Evolutionary conservation across 2,113 vertebrate genomes (phyloP).

Genomic region (Hippoglossus stenolepis): DNA sequence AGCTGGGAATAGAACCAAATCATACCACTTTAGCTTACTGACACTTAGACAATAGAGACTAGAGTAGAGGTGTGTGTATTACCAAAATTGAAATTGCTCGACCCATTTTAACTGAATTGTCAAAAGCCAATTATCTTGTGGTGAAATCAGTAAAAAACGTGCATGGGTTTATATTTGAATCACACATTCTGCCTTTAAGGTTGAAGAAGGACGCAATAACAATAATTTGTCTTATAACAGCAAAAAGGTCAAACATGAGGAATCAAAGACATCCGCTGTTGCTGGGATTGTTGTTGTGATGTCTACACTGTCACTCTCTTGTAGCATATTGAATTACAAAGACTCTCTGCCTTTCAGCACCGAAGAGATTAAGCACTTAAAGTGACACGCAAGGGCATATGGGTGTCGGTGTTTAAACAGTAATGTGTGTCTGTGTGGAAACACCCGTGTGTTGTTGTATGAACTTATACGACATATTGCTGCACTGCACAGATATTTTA

Average conservation of each 20-base stretch:
- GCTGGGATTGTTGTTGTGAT: conserved; percentile 20
- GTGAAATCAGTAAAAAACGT: no score
- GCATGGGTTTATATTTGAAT: neutral
- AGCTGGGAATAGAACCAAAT: neutral
- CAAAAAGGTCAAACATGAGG: conserved; percentile 16
- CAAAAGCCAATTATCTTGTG: no score
- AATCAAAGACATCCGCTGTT: conserved; percentile 22
- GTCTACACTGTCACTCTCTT: conserved; percentile 26
- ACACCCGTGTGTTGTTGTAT: neutral
- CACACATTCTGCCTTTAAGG: neutral
- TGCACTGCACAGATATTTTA: neutral
- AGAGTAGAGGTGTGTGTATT: no score
- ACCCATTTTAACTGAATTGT: no score
- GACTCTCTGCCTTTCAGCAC: conserved; percentile 21
- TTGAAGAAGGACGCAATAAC: conserved; percentile 7
- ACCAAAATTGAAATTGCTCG: no score
- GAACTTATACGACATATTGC: neutral
- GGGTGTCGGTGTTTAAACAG: neutral
- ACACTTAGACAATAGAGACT: neutral
- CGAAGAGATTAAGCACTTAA: conserved; percentile 41
- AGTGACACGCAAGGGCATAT: conserved; percentile 38
- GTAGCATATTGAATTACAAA: conserved; percentile 40
- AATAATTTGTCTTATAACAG: neutral
- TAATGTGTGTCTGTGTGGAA: conserved; percentile 1
- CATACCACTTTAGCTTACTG: neutral